Evolutionary conservation across 2,113 vertebrate species (phyloP).

Genomic region (Lagenorhynchus albirostris): DNA sequence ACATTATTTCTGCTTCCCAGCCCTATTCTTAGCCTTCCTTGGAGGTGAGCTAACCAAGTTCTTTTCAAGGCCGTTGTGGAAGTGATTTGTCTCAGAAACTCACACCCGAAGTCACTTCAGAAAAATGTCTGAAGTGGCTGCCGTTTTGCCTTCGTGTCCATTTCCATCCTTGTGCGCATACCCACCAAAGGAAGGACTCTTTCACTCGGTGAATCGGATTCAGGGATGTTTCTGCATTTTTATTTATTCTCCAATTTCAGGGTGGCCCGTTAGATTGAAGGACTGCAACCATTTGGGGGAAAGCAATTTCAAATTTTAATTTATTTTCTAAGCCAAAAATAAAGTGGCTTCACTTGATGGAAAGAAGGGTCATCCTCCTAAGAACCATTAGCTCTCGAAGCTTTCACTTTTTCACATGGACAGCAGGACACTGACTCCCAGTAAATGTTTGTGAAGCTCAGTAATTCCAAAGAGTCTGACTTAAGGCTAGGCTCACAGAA

Average conservation of each 20-base stretch:
- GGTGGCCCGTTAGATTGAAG: background rate
- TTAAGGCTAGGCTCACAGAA: background rate
- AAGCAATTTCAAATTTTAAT: slow-evolving; percentile 31
- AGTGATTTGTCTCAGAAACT: background rate
- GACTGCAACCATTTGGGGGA: background rate
- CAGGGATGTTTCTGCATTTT: background rate
- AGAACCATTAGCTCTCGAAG: background rate
- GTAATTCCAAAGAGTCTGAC: background rate
- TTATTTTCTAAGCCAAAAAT: slow-evolving; percentile 39
- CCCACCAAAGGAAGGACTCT: background rate
- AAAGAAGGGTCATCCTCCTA: background rate
- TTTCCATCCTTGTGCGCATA: background rate
- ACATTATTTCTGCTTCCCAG: background rate
- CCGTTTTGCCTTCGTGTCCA: background rate
- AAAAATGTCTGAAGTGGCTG: background rate
- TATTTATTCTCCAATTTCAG: slow-evolving; percentile 15
- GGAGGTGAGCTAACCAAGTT: background rate
- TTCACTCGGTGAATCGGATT: background rate
- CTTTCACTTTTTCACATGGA: background rate
- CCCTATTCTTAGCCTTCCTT: background rate
- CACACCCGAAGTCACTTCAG: background rate
- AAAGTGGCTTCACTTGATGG: background rate
- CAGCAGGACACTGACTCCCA: background rate
- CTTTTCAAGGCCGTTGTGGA: background rate
- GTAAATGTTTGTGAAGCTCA: slow-evolving; percentile 24